Evolutionary conservation across 1,140 invertebrate genomes (phyloP), one percentile per base, ranked within the genome.

Genomic region (Monomorium pharaonis): DNA sequence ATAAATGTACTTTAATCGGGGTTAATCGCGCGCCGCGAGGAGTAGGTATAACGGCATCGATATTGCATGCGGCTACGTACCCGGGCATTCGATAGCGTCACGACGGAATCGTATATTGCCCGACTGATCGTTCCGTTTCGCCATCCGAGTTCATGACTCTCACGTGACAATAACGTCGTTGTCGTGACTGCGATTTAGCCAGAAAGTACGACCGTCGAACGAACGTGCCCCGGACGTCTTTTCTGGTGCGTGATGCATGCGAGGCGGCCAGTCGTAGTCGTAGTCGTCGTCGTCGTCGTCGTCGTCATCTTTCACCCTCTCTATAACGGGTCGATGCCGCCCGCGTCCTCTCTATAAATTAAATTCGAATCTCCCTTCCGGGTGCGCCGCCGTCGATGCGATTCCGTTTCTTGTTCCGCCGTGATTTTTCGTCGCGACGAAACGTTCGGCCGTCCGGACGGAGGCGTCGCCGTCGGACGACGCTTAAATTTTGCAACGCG

Each of bases 401-500:
- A 24, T 37, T n/a, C 37, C 86, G 70, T 62, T 58, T 27, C 56
- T 49, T 30, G 67, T 75, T 42, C 49, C 54, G 65, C 47, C n/a
- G 49, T 37, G 65, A 77, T 75, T 78, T 86, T 84, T 67, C 80
- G 76, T n/a, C 65, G 24, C 58, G 54, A 60, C 47, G 51, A 69
- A 63, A 81, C 42, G 42, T 58, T 65, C 27, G 56, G 16, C 72
- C 27, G 56, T 21, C 56, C 27, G 65, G n/a, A 37, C 60, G 62
- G 62, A 42, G 4, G 37, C 77, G 44, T n/a, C 75, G 42, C n/a
- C 63, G 42, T 27, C 30, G 77, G 67, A 62, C 58, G 56, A 85
- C 75, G 85, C 91, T 93, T 92, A 93, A 94, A 93, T 94, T 94
- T 93, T 91, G 93, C 93, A 93, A 93, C 91, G 92, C 92, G 92